Base-by-base conservation (phyloP, 1,140 invertebrate genomes). In the Cepaea nemoralis region DNA sequence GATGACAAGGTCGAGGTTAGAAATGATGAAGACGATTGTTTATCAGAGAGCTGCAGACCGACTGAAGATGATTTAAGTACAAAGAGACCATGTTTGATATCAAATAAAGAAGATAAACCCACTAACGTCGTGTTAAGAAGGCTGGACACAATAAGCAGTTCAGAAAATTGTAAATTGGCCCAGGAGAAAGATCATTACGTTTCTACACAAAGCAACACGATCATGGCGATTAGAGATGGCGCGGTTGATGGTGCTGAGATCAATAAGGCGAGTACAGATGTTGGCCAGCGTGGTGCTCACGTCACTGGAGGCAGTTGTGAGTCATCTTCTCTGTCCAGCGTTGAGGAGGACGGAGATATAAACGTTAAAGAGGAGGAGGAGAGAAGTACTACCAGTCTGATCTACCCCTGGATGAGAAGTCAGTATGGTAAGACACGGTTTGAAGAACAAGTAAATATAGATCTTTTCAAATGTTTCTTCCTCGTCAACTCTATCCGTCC, bases 371-470 rank as follows among this genome's bases (percentile, higher is more conserved):
- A 63, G 6, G 59, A 63, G 33, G 27, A 63, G 6, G 27, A 63
- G 10, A 16, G n/a, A 27, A 14, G 27, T 31, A 63, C 10, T 6
- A 19, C 8, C 5, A 31, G 2, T 27, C n/a, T 8, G 0, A 63
- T 63, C 2, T 63, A 63, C 33, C 59, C 59, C 5, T 63, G 59
- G 59, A 63, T 63, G 59, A 63, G 27, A 31, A 63, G 59, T 31
- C 59, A 63, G 59, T 63, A 63, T 31, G 59, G 59, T 63, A 63
- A 63, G 59, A 63, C n/a, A n/a, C n/a, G n/a, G n/a, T n/a, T n/a
- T n/a, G n/a, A n/a, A n/a, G n/a, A n/a, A n/a, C n/a, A n/a, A n/a
- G n/a, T n/a, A n/a, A n/a, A n/a, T n/a, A n/a, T n/a, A n/a, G n/a
- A n/a, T n/a, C n/a, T n/a, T n/a, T n/a, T n/a, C n/a, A n/a, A n/a